Percentiles rank a stretch among this genome's conserved stretches.
These are phyloP conservation scores for Rostratula benghalensis DNA, from an alignment of 2,113 vertebrate species.

Conservation along the genomic window DNA sequence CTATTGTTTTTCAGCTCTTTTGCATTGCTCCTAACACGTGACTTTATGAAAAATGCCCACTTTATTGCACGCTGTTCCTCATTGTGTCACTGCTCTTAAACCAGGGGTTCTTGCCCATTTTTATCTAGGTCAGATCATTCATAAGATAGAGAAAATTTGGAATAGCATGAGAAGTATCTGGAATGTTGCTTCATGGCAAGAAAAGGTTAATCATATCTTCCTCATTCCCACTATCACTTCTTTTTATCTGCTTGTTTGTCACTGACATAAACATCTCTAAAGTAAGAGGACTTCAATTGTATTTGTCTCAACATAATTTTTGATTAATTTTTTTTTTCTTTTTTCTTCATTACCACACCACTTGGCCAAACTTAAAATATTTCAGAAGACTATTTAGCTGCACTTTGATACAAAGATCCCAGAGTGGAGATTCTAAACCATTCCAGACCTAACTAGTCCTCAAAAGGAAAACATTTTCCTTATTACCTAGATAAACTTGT, in stretches of 20 bases:
- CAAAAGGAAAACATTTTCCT: background rate
- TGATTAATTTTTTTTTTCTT: background rate
- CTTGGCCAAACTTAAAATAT: background rate
- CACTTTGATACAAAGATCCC: background rate
- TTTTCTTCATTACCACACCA: background rate
- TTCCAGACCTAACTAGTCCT: background rate
- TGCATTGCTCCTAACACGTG: background rate
- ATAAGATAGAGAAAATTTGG: background rate
- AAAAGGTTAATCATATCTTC: background rate
- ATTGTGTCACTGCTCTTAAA: background rate
- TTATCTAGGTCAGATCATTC: background rate
- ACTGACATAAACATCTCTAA: background rate
- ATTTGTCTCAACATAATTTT: background rate
- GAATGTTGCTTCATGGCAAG: background rate
- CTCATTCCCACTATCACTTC: background rate
- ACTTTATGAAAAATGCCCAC: background rate
- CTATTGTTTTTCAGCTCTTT: background rate
- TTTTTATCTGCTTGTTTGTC: background rate
- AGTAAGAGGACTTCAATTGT: background rate
- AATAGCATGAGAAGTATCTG: background rate
- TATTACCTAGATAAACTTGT: background rate
- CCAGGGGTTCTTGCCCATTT: background rate
- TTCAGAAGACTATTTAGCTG: background rate
- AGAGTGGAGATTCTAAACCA: background rate
- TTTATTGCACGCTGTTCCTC: background rate